Base-by-base conservation (phyloP, 2,797 vertebrate genomes). In the Hydrophis major region DNA sequence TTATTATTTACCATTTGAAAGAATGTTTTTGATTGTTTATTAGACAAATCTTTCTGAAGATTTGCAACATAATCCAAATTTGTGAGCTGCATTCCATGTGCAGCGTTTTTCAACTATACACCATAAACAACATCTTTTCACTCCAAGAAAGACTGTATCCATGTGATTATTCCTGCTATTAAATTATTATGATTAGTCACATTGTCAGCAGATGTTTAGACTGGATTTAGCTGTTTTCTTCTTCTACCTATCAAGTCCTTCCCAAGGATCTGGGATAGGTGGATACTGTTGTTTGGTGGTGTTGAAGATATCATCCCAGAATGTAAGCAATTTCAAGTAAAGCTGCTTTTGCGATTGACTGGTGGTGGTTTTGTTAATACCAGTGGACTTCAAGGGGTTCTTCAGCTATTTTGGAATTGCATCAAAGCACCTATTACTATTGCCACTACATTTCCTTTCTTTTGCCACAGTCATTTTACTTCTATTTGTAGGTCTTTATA, bases 191-290 rank as follows among this genome's bases (percentile, higher is more conserved):
- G 4, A 55, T 28, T 87, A 2, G 6, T 74, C 32, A 74, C 16
- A 74, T 74, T 18, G n/a, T 18, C 69, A 74, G 16, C 16, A 37
- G 16, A 8, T 74, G 1, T 74, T 8, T 74, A 74, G 16, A 37
- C 2, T 74, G 32, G 6, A 74, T 74, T 74, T 20, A 1, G 16
- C n/a, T 74, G 7, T 20, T 1, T 2, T 0, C 0, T 0, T 0
- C 13, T 14, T 6, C 66, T 8, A 74, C 2, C 69, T 37, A 74
- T 74, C 14, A 6, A 74, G 6, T 74, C 3, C 69, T 37, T 37
- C 14, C 20, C 69, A 74, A 74, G 16, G n/a, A 37, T 2, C n/a
- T 37, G n/a, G 16, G 69, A 74, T 74, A 37, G 59, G 69, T 1
- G 3, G 32, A 74, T 74, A 55, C 50, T 53, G 27, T 55, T 28